These are phyloP conservation scores for Coilia nasus DNA, from an alignment of 2,797 vertebrate genomes.

Conservation along the genomic window DNA sequence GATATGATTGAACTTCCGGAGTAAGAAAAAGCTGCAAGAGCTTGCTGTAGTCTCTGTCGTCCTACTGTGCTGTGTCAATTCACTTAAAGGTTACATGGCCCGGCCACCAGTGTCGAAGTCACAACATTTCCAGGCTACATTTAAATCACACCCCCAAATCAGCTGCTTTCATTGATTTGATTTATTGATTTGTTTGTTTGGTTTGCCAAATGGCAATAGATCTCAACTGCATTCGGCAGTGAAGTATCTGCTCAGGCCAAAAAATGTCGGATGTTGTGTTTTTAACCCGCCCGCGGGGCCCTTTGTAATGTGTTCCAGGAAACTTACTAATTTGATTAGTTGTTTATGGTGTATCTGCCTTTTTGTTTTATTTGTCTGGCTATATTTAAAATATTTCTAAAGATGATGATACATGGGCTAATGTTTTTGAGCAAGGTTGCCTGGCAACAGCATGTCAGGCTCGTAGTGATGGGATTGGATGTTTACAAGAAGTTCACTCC, in stretches of 20 bases:
- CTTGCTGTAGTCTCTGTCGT: neutral
- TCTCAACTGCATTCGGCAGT: neutral
- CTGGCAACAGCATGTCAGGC: too few species aligned
- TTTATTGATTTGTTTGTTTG: slow-evolving; percentile 5
- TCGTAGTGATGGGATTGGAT: too few species aligned
- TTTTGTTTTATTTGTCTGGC: neutral
- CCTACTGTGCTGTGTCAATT: slow-evolving; percentile 10
- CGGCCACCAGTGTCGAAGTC: neutral
- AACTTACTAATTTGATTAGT: neutral
- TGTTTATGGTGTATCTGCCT: neutral
- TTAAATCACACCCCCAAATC: neutral
- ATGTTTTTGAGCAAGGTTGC: too few species aligned
- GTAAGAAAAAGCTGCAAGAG: neutral
- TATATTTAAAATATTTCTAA: too few species aligned
- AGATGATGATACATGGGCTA: too few species aligned
- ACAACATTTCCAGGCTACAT: neutral
- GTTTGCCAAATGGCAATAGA: neutral
- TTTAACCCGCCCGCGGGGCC: neutral
- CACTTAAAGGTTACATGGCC: neutral
- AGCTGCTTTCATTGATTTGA: neutral
- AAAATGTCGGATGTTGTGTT: neutral
- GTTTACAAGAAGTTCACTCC: too few species aligned
- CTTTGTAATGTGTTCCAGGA: neutral
- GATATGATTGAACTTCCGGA: neutral
- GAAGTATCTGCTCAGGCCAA: neutral